Percentiles rank a stretch among this genome's conserved stretches.
These are phyloP conservation scores for Dioctria linearis DNA, from an alignment of 2,888 invertebrate species.

Conservation along the genomic window DNA sequence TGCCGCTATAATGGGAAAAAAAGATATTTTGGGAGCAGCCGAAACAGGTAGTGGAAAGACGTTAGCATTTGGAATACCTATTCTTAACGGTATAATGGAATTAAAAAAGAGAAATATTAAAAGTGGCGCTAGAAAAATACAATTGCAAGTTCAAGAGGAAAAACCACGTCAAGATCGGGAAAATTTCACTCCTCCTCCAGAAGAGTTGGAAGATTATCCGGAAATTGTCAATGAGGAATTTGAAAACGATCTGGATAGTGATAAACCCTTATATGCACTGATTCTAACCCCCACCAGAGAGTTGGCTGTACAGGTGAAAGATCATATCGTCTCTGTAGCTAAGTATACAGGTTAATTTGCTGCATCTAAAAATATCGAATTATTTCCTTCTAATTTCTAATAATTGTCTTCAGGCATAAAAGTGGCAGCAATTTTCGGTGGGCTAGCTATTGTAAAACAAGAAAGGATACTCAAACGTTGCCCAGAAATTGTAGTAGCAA, in stretches of 20 bases:
- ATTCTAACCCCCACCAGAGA: conserved; percentile 97
- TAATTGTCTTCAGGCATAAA: conserved; percentile 70
- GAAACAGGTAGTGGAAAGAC: conserved; percentile 99
- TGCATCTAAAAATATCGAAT: too few relatives aligned
- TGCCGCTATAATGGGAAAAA: conserved; percentile 85
- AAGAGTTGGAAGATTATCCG: conserved; percentile 63
- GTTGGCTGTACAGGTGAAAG: conserved; percentile 93
- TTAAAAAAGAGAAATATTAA: conserved; percentile 73
- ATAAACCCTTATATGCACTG: conserved; percentile 80
- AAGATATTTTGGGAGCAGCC: conserved; percentile 97
- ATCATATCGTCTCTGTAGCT: conserved; percentile 85
- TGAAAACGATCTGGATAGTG: conserved; percentile 58
- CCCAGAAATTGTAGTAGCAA: conserved; percentile 97
- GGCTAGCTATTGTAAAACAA: conserved; percentile 95
- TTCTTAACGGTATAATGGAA: conserved; percentile 87
- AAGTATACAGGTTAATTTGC: conserved; percentile 77
- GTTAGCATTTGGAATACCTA: conserved; percentile 96
- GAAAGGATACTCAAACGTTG: conserved; percentile 84
- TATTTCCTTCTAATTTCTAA: background rate
- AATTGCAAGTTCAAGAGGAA: conserved; percentile 67
- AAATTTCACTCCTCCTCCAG: conserved; percentile 71
- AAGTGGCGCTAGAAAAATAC: conserved; percentile 65
- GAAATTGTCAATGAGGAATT: conserved; percentile 61
- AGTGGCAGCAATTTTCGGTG: conserved; percentile 92
- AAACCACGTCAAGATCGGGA: conserved; percentile 61